A percentile compares a stretch with the other conserved stretches of the same genome.
phyloP scores from a whole-genome alignment of 1,140 invertebrate genomes.

The Diplogasteroides magnus region DNA sequence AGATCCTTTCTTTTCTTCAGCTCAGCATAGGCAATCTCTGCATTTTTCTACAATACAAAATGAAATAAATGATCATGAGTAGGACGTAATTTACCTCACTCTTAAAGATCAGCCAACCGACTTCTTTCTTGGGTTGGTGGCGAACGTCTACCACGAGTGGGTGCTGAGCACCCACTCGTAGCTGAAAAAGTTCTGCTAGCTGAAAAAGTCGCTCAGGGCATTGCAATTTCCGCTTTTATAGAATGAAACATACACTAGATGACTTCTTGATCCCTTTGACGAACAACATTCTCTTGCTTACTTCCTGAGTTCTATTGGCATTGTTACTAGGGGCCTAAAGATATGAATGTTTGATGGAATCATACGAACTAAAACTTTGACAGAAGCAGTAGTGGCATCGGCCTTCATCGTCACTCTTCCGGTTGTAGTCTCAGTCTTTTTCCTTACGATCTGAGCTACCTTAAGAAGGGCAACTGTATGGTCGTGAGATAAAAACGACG shows the following conservation, averaged over 20 bases:
- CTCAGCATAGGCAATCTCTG: conserved; percentile 24
- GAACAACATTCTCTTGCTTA: conserved; percentile 25
- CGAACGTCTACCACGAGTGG: conserved; percentile 19
- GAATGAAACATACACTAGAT: not conserved
- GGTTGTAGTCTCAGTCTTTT: not conserved
- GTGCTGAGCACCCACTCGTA: conserved; percentile 15
- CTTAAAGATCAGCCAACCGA: conserved; percentile 29
- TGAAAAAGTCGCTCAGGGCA: not conserved
- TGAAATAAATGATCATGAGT: no score
- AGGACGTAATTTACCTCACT: no score
- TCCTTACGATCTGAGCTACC: not conserved
- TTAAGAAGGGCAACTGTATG: no score
- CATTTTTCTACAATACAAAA: no score
- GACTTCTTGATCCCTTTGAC: conserved; percentile 24
- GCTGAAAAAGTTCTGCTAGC: no score
- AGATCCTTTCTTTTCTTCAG: conserved; percentile 21
- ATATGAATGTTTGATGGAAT: not conserved
- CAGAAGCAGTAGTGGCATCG: conserved; percentile 8
- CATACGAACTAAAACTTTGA: conserved; percentile 3
- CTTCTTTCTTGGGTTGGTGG: conserved; percentile 8
- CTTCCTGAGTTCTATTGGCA: conserved; percentile 17
- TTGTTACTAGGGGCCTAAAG: conserved; percentile 22
- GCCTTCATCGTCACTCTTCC: conserved; percentile 16
- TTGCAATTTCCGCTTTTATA: no score
- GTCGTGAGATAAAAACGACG: no score